Base-by-base conservation (phyloP, 2,797 vertebrate species). In the Molossus molossus region DNA sequence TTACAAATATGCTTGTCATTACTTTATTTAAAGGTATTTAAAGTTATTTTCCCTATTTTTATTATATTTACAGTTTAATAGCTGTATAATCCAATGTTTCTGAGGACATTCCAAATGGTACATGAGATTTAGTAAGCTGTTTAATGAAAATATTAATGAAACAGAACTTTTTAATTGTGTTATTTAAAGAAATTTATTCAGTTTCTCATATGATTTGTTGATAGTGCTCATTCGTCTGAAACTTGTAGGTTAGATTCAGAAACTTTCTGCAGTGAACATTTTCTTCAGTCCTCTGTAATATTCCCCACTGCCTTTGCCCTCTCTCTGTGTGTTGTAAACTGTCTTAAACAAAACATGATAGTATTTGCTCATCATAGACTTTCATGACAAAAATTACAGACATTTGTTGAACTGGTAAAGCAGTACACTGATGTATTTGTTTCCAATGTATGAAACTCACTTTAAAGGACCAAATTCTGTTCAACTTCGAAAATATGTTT, bases 1-100 rank as follows among this genome's bases (percentile, higher is more conserved):
- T 14, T 33, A 85, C 10, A 69, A 85, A 64, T 53, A 65, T 57
- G 9, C 1, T 29, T 80, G 65, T 64, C 4, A 21, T 77, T 69
- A 33, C 77, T 87, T 93, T 33, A 70, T 84, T 60, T 80, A 89
- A 85, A 84, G 27, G 8, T 57, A 87, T 53, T 91, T 77, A 82
- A 89, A 82, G 13, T 83, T 57, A 60, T 17, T 80, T 84, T 80
- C 73, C 40, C 21, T 72, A 12, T 27, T 87, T 33, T 55, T 76
- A 20, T n/a, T 72, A 72, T 53, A 9, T 83, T 67, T 84, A n/a
- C 55, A 45, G 6, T 80, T 80, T 75, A 67, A 64, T 15, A 80
- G n/a, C 45, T 69, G 55, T 72, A 12, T 45, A 65, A 83, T 58
- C 40, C 73, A 8, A 64, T 73, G 3, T 55, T 91, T 87, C 23